Percentiles rank a stretch among this genome's conserved stretches.
Evolutionary conservation across 2,888 invertebrate species (phyloP).

Genomic region (Cynaeus angustus): DNA sequence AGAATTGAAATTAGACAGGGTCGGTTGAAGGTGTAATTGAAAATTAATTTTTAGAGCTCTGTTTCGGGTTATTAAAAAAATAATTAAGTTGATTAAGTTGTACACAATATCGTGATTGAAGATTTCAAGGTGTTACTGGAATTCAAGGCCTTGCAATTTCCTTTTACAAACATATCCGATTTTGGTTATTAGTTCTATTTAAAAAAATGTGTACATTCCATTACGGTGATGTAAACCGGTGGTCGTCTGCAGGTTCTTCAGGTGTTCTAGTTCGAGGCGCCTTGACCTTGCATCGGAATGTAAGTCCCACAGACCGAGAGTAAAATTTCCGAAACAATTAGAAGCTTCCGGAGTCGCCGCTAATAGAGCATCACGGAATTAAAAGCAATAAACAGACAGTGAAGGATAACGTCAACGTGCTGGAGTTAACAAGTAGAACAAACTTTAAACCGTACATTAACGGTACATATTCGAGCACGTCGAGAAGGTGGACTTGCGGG

Average conservation of each 20-base stretch:
- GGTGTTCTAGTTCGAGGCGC: conserved; percentile 24
- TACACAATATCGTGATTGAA: too few relatives aligned
- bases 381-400: conserved; percentile 23
- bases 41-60: too few relatives aligned
- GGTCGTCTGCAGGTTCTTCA: conserved; percentile 2
- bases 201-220: too few relatives aligned
- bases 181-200: too few relatives aligned
- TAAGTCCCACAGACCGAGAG: conserved; percentile 16
- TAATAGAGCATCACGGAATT: conserved; percentile 30
- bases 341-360: conserved; percentile 25
- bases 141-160: too few relatives aligned
- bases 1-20: too few relatives aligned
- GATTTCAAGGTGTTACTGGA: too few relatives aligned
- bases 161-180: too few relatives aligned
- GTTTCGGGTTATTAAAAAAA: too few relatives aligned
- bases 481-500: conserved; percentile 28
- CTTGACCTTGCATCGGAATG: conserved; percentile 42
- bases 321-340: conserved; percentile 36
- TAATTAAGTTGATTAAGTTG: too few relatives aligned
- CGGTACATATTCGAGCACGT: conserved; percentile 37
- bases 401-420: conserved; percentile 37
- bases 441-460: conserved; percentile 50
- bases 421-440: conserved; percentile 51
- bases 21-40: too few relatives aligned
- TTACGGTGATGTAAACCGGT: too few relatives aligned